Conservation (phyloP, 2,113 vertebrate species). For the Lamprotornis superbus region DNA sequence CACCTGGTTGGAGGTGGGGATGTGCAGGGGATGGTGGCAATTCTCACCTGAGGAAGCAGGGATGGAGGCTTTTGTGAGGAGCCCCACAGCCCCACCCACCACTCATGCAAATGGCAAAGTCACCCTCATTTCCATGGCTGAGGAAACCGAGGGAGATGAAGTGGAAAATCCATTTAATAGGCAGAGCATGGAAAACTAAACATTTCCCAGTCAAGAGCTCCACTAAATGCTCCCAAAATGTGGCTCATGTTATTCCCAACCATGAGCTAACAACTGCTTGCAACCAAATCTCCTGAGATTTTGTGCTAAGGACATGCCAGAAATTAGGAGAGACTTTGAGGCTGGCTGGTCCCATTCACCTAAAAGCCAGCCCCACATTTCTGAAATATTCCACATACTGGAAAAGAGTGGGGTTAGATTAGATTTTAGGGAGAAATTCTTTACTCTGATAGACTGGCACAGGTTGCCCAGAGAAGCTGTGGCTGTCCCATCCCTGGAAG, state of each 20-base stretch:
- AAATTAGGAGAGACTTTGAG: background rate
- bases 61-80: background rate
- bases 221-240: background rate
- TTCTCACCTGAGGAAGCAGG: background rate
- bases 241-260: fast-evolving
- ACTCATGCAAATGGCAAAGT: background rate
- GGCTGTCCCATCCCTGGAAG: background rate
- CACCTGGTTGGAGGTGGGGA: background rate
- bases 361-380: background rate
- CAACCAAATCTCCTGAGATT: background rate
- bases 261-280: background rate
- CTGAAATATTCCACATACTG: background rate
- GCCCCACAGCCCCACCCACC: background rate
- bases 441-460: background rate
- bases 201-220: background rate
- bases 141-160: background rate
- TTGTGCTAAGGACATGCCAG: background rate
- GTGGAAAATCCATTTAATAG: background rate
- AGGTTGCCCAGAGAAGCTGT: background rate
- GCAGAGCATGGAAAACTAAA: background rate
- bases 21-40: background rate
- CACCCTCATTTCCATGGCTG: background rate
- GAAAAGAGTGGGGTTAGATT: background rate
- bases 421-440: background rate
- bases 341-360: background rate